Percentiles rank a stretch among this genome's conserved stretches.
Evolutionary conservation across 2,888 invertebrate species (phyloP).

Genomic region (Heliconius ismenius): DNA sequence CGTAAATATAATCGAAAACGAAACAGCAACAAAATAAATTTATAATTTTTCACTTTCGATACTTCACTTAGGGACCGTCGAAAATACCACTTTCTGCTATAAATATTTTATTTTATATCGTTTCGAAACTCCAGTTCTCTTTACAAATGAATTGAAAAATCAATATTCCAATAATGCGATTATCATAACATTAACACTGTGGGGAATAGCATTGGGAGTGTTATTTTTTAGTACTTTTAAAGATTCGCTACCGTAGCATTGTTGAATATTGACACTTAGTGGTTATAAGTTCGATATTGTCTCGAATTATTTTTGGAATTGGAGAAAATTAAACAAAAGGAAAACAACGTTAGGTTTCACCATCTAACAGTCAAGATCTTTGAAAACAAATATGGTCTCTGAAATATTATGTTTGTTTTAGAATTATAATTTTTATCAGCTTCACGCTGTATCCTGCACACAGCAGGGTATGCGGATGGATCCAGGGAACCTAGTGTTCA

Average conservation of each 20-base stretch:
- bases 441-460: not conserved
- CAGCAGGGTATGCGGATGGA: not conserved
- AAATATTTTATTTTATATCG: slow-evolving; percentile 27
- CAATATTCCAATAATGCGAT: slow-evolving; percentile 40
- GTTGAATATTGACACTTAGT: not conserved
- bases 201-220: slow-evolving; percentile 23
- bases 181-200: slow-evolving; percentile 35
- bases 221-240: slow-evolving; percentile 12
- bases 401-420: not conserved
- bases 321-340: too few species aligned
- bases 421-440: not conserved
- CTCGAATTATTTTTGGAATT: not conserved
- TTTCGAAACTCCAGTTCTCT: slow-evolving; percentile 9
- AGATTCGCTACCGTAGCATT: not conserved
- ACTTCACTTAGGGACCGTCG: too few species aligned
- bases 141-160: slow-evolving; percentile 35
- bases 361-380: not conserved
- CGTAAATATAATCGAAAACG: too few species aligned
- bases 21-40: too few species aligned
- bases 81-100: slow-evolving; percentile 18
- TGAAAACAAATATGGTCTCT: not conserved
- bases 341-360: not conserved
- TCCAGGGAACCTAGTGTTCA: too few species aligned
- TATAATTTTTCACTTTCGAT: too few species aligned
- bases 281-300: not conserved